These are phyloP conservation scores for Sphaerophoria rueppellii DNA, from an alignment of 2,888 invertebrate species.

Conservation along the genomic window DNA sequence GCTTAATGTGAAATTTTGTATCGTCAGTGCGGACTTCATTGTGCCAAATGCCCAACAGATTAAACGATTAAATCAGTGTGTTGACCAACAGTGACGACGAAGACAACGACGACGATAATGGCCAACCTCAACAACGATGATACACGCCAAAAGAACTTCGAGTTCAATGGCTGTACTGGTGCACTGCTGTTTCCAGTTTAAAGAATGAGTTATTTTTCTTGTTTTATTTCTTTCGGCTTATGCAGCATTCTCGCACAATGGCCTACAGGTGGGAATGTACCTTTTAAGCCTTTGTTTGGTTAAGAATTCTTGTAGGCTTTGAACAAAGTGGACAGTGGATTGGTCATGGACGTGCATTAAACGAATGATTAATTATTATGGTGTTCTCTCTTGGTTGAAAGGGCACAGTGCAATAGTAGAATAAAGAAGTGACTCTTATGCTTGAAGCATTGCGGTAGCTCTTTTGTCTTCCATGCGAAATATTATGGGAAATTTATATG, in stretches of 20 bases:
- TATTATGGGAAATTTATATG: conserved; percentile 15
- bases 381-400: conserved; percentile 20
- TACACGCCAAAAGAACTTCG: conserved; percentile 8
- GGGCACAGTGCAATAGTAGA: conserved; percentile 1
- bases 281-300: conserved; percentile 37
- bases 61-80: neutral
- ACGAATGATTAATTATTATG: conserved; percentile 61
- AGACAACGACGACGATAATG: conserved; percentile 15
- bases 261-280: neutral
- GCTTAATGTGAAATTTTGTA: neutral
- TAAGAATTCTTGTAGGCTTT: conserved; percentile 4
- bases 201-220: conserved; percentile 50
- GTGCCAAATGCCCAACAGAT: neutral
- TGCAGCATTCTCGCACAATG: neutral
- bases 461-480: neutral
- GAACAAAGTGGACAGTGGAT: conserved; percentile 41
- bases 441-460: conserved; percentile 16
- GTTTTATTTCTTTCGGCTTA: conserved; percentile 24
- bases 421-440: conserved; percentile 10
- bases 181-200: conserved; percentile 16
- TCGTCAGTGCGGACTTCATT: neutral
- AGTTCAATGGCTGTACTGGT: conserved; percentile 55
- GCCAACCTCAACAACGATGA: conserved; percentile 27
- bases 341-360: conserved; percentile 61
- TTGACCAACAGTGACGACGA: conserved; percentile 6